A percentile compares a stretch with the other conserved stretches of the same genome.
These are phyloP conservation scores for Chaetodon auriga DNA, from an alignment of 2,113 vertebrate species.

Conservation along the genomic window DNA sequence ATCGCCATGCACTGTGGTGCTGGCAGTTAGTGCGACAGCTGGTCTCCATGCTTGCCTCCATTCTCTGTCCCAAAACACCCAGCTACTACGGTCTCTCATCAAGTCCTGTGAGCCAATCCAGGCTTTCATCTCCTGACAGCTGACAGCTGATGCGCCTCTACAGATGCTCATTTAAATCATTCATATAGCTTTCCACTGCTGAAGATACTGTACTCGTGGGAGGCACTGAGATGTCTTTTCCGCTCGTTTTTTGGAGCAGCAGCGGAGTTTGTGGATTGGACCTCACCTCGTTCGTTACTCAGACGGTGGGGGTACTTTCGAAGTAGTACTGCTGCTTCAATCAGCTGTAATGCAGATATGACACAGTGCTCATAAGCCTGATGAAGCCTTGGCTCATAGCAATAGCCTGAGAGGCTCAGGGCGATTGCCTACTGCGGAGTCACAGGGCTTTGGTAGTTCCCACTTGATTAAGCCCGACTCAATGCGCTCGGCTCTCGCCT, in stretches of 20 bases:
- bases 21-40: constrained; percentile 77
- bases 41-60: constrained; percentile 69
- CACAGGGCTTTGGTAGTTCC: constrained; percentile 83
- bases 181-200: constrained; percentile 70
- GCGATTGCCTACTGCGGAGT: constrained; percentile 80
- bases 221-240: constrained; percentile 45
- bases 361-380: constrained; percentile 78
- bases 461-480: constrained; percentile 85
- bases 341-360: constrained; percentile 80
- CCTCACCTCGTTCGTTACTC: constrained; percentile 77
- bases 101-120: constrained; percentile 67
- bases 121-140: constrained; percentile 80
- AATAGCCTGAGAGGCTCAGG: constrained; percentile 76
- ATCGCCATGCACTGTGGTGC: constrained; percentile 61
- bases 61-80: constrained; percentile 62
- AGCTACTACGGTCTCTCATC: constrained; percentile 62
- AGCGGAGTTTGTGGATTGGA: constrained; percentile 44
- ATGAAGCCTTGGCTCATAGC: constrained; percentile 78
- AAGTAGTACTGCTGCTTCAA: constrained; percentile 51
- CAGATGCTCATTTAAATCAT: constrained; percentile 83
- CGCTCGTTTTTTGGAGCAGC: constrained; percentile 9
- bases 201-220: constrained; percentile 60
- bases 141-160: constrained; percentile 75
- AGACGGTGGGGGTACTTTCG: constrained; percentile 64
- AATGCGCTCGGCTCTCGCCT: constrained; percentile 72